Evolutionary conservation across 2,113 vertebrate species (phyloP).

Genomic region (human (Homo sapiens)): GRCh38 chr19:45466501-45467000

Average conservation of each 20-base stretch:
- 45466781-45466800: background rate
- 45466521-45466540: too few species aligned
- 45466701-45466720: background rate
- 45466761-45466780: background rate
- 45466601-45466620: too few species aligned
- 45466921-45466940: conserved; percentile 30
- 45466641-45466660: too few species aligned
- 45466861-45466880: background rate
- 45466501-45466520: too few species aligned
- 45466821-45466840: background rate
- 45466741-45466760: background rate
- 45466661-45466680: too few species aligned
- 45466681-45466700: too few species aligned
- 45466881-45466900: background rate
- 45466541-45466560: too few species aligned
- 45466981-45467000: background rate
- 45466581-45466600: too few species aligned
- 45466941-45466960: background rate
- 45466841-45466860: background rate
- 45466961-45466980: background rate
- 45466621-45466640: too few species aligned
- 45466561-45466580: too few species aligned
- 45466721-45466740: background rate
- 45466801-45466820: background rate
- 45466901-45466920: background rate